Base-by-base conservation (phyloP, 1,140 invertebrate species). In the Papilio dardanus region DNA sequence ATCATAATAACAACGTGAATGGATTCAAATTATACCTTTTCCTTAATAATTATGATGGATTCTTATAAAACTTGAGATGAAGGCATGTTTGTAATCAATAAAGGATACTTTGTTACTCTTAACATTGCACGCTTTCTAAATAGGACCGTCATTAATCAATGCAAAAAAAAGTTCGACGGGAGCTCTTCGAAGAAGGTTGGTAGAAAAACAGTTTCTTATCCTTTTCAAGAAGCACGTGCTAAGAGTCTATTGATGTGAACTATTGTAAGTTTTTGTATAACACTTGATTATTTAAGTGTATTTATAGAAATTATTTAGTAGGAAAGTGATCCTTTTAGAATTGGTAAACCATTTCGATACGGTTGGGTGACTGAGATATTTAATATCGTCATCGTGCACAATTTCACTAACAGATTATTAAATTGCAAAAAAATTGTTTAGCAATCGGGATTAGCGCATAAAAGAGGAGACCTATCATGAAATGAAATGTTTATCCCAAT, bases 71-170 rank as follows among this genome's bases (percentile, higher is more conserved):
- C 21, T 42, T 69, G 7, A 69, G 19, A 5, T 16, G 2, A 42
- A 69, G 33, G 67, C 69, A 76, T 74, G 37, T 76, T 79, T 81
- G 21, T 71, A 82, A 82, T 81, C 74, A 79, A 78, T 76, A 65
- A 74, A 81, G 75, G 78, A 74, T 35, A 76, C 75, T 78, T 40
- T 54, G 37, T 71, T 80, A 75, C 76, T 75, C 73, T 80, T 71
- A 79, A 62, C 77, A 80, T 81, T 78, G 77, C 71, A 78, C 80
- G 76, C 76, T 77, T 46, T 54, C 74, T 82, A 79, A 81, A 85
- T 79, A 78, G 78, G 68, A 66, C 68, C 77, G 74, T 80, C 79
- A 86, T 86, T 85, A 86, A 86, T 86, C 83, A 86, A 81, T 75
- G 78, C 77, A 80, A 79, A 68, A 68, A 82, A 81, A 81, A 79